Evolutionary conservation across 2,888 invertebrate species (phyloP), one percentile per base, ranked within the genome.

Genomic region (Acleris cristana): DNA sequence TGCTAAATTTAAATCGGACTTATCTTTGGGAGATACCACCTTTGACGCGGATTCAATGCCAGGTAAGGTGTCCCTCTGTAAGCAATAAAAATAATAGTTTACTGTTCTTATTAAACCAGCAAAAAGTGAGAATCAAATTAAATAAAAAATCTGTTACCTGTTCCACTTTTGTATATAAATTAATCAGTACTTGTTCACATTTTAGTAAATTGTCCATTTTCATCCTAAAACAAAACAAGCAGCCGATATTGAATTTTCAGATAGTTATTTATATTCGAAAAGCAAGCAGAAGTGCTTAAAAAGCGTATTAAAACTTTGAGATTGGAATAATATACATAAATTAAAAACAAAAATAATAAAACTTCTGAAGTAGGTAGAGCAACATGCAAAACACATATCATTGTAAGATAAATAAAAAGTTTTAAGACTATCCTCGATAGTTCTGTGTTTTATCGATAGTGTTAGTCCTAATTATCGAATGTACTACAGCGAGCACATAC

Each of bases 161-260:
- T 80, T 94, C 93, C 44, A 95, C 94, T 93, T 95, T 96, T 54
- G 93, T 89, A 75, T 95, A 94, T 71, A 96, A 90, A 84, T 95
- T 96, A 64, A 94, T 84, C 48, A 96, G 87, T 66, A 96, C 95
- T 79, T 94, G 94, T 86, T 96, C 95, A 81, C 95, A 96, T 86
- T 95, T 95, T 23, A 93, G 86, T 57, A 96, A 83, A 61, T 95
- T 95, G 74, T 95, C 95, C 84, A 95, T 92, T 88, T 95, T 95
- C 88, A 96, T 93, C 81, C 95, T 96, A 84, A 77, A 87, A 87
- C 80, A 73, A 72, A 73, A 69, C 62, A 60, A 54, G 19, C n/a
- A 12, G 8, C 16, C 19, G 40, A 3, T 40, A 55, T n/a, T 14
- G 16, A 19, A 55, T 3, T 7, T 40, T 18, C 30, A 5, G 30